These are phyloP conservation scores for Apeira syringaria DNA, from an alignment of 2,888 invertebrate genomes.

Conservation along the genomic window DNA sequence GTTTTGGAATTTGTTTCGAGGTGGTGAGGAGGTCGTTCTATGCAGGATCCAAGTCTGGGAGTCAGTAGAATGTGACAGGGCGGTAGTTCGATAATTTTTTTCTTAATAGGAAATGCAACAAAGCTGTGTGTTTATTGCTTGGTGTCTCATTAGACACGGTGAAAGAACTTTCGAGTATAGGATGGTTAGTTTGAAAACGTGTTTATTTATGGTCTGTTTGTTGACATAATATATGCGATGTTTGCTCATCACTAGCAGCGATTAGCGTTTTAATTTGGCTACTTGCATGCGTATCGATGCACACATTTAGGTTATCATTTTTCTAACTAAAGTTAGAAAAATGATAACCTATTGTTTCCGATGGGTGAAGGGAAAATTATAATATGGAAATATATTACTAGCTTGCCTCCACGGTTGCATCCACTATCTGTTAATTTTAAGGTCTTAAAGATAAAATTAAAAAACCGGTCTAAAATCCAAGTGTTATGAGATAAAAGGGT, in stretches of 20 bases:
- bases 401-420: too few species aligned
- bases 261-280: too few species aligned
- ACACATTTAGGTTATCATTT: conserved; percentile 2
- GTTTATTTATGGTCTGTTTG: conserved; percentile 12
- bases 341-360: too few species aligned
- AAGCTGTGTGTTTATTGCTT: conserved; percentile 53
- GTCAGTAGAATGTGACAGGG: conserved; percentile 55
- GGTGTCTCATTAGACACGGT: conserved; percentile 44
- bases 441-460: too few species aligned
- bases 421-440: too few species aligned
- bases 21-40: conserved; percentile 59
- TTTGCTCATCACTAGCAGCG: too few species aligned
- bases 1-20: conserved; percentile 36
- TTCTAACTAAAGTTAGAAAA: conserved; percentile 7
- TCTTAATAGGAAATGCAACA: conserved; percentile 45
- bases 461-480: too few species aligned
- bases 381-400: too few species aligned
- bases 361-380: too few species aligned
- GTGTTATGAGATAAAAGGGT: too few species aligned
- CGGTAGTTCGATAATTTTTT: conserved; percentile 52
- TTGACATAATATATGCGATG: too few species aligned
- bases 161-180: conserved; percentile 31
- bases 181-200: conserved; percentile 13
- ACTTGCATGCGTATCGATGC: too few species aligned
- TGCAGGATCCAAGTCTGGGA: conserved; percentile 56